Conservation (phyloP, 1,140 invertebrate species). For the Drosophila willistoni region DNA sequence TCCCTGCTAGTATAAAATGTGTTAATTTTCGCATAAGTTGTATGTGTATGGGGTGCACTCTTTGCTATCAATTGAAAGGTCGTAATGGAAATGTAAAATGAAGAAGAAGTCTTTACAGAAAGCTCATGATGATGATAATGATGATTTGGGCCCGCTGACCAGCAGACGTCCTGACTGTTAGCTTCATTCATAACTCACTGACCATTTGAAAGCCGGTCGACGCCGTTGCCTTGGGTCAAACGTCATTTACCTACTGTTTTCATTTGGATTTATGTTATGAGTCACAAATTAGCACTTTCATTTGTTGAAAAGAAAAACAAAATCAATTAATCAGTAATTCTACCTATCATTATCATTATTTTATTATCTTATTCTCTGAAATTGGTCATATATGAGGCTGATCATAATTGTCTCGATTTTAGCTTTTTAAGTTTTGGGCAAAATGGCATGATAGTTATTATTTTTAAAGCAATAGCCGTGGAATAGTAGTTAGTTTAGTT, state of each 20-base stretch:
- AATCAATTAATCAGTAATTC: not conserved
- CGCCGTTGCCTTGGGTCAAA: slow-evolving; percentile 19
- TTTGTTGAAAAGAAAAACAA: slow-evolving; percentile 7
- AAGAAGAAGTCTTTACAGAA: not conserved
- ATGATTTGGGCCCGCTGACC: slow-evolving; percentile 50
- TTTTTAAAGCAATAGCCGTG: not conserved
- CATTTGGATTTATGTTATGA: slow-evolving; percentile 3
- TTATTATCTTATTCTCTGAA: too few relatives aligned
- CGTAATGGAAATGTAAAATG: slow-evolving; percentile 41
- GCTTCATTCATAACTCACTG: slow-evolving; percentile 36
- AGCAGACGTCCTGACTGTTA: not conserved
- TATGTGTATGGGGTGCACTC: slow-evolving; percentile 18
- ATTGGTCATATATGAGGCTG: too few relatives aligned
- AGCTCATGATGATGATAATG: slow-evolving; percentile 41
- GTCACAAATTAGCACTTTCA: slow-evolving; percentile 21
- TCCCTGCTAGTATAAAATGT: slow-evolving; percentile 47
- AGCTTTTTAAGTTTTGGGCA: too few relatives aligned
- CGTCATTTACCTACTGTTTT: not conserved
- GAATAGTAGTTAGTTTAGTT: not conserved
- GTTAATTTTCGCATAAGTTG: slow-evolving; percentile 49
- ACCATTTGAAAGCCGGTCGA: slow-evolving; percentile 24
- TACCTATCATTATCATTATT: too few relatives aligned
- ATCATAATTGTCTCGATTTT: too few relatives aligned
- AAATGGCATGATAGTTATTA: not conserved
- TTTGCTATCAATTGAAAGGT: slow-evolving; percentile 23